phyloP scores from a whole-genome alignment of 2,888 invertebrate genomes.

The Clivina fossor region DNA sequence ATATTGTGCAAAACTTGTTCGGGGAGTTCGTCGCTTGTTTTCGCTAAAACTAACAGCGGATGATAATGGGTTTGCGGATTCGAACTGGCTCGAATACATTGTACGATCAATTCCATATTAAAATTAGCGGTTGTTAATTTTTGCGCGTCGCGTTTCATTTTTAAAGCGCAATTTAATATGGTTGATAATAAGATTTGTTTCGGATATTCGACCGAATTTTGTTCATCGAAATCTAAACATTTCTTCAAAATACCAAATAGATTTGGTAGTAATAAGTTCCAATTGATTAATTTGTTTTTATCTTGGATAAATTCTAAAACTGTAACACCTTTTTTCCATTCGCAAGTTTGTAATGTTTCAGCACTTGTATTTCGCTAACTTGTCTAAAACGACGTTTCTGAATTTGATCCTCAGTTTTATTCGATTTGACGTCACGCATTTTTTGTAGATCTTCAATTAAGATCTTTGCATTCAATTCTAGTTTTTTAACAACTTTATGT shows the following conservation, averaged over 20 bases:
- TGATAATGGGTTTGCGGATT: slow-evolving; percentile 97
- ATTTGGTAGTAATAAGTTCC: slow-evolving; percentile 68
- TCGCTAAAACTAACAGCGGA: slow-evolving; percentile 79
- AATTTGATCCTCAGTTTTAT: too few relatives aligned
- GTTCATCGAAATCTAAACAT: slow-evolving; percentile 80
- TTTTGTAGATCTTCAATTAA: slow-evolving; percentile 60
- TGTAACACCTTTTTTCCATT: slow-evolving; percentile 80
- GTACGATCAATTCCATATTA: slow-evolving; percentile 78
- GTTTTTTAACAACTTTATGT: slow-evolving; percentile 66
- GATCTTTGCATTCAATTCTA: slow-evolving; percentile 64
- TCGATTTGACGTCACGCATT: slow-evolving; percentile 60
- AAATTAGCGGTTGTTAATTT: slow-evolving; percentile 56
- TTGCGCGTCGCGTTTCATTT: slow-evolving; percentile 57
- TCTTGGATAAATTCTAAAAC: slow-evolving; percentile 82
- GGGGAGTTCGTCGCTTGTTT: slow-evolving; percentile 76
- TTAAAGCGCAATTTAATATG: slow-evolving; percentile 71
- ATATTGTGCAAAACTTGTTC: slow-evolving; percentile 87
- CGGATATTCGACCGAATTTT: slow-evolving; percentile 80
- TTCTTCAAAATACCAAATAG: slow-evolving; percentile 78
- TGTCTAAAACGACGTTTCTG: slow-evolving; percentile 55
- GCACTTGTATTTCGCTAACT: slow-evolving; percentile 55
- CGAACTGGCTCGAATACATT: slow-evolving; percentile 85
- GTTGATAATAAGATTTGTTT: slow-evolving; percentile 83
- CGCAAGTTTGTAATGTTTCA: slow-evolving; percentile 64
- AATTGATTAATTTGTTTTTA: slow-evolving; percentile 75